Base-by-base conservation (phyloP, 1,140 invertebrate genomes). In the Lepidotrigona ventralis region DNA sequence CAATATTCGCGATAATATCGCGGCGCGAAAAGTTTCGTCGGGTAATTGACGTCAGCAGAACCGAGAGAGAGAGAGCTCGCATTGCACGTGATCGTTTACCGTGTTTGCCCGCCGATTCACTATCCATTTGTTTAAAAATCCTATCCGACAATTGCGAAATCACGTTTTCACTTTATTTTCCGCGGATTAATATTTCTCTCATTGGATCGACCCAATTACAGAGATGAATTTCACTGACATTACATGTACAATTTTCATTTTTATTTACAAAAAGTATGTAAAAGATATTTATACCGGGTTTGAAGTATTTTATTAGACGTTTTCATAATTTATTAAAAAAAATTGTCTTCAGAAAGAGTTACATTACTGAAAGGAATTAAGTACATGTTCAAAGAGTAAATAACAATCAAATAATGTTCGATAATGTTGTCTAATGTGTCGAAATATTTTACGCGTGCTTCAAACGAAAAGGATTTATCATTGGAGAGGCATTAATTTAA, bases 1-100 rank as follows among this genome's bases (percentile, higher is more conserved):
- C 73, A 81, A 88, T 88, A 87, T 88, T 87, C 79, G 51, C 63
- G 86, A 88, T 88, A 86, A 75, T 78, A 88, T 88, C 86, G 73
- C 39, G 19, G 33, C 81, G 68, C n/a, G 46, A 17, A 78, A 84
- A 84, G 69, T 88, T 86, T 75, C 64, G 12, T n/a, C 53, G 39
- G 51, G 39, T 84, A 87, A 87, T 87, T 84, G 86, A 66, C 66
- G 81, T 77, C 72, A 51, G 46, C n/a, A 46, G 70, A 77, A 56
- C 54, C 54, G 29, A 33, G 39, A 46, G 54, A 79, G 69, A 33
- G 39, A 46, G 54, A 79, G 69, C 26, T 17, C 60, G 33, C 29
- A 53, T 51, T 46, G 51, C 78, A 78, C 66, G 79, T 86, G 70
- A 83, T 78, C 39, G 23, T 74, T 68, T 8, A 39, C 17, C 39